Base-by-base conservation (phyloP, 1,140 invertebrate species). In the Cherax destructor region DNA sequence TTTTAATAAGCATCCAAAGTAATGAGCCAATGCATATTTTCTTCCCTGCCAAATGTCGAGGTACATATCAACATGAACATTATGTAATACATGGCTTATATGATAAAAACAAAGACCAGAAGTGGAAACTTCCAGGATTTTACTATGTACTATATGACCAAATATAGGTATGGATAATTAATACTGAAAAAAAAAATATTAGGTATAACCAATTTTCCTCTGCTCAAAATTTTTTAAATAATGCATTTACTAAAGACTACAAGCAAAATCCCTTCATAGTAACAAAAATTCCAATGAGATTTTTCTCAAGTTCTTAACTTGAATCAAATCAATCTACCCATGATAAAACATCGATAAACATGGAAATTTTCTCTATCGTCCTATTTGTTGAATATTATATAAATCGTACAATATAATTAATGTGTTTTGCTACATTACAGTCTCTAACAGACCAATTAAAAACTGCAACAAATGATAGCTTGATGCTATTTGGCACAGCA, bases 1-100 rank as follows among this genome's bases (percentile, higher is more conserved):
- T 78, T 78, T 61, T 7, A 79, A 87, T 30, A 65, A n/a, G 52
- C 47, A 77, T 77, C 74, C 49, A 76, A 86, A 74, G 72, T 86
- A 86, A 47, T 52, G 52, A 87, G 30, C 77, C 72, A 49, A 52
- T 86, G 84, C 52, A 83, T 30, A 61, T 83, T n/a, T 74, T 49
- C 30, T 74, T 50, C 74, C 83, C 69, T 24, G 59, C 69, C 83
- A 74, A 50, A 49, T 86, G 41, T 86, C 52, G 69, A 72, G 74
- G 83, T 76, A 56, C 72, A 52, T 61, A 21, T 86, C 72, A 76
- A 65, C 50, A 18, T 11, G 24, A 76, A 56, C 76, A 30, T 74
- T 11, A 30, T 69, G 49, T 41, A 24, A 83, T 61, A 52, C 52
- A 83, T 49, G 81, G 69, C 41, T 30, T 69, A 69, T 49, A 30